A percentile compares a stretch with the other conserved stretches of the same genome.
phyloP scores from a whole-genome alignment of 2,797 vertebrate species.

The Austrolebias charrua region DNA sequence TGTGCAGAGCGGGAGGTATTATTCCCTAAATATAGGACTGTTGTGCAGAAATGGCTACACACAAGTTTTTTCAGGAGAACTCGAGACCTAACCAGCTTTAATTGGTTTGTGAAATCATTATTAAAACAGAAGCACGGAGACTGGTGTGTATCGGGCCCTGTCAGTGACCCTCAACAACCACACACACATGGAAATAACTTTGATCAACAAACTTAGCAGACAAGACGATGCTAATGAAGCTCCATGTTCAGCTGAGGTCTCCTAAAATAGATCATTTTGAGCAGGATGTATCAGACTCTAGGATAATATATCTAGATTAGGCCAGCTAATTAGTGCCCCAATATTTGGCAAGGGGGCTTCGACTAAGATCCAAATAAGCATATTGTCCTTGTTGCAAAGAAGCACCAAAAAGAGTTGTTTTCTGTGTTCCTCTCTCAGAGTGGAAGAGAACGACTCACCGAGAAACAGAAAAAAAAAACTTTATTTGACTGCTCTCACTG shows the following conservation, averaged over 20 bases:
- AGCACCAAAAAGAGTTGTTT: constrained; percentile 46
- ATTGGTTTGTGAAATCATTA: constrained; percentile 73
- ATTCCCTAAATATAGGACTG: constrained; percentile 68
- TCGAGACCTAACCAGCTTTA: constrained; percentile 60
- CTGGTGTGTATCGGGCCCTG: constrained; percentile 55
- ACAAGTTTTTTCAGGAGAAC: constrained; percentile 57
- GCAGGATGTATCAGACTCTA: constrained; percentile 68
- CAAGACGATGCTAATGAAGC: constrained; percentile 74
- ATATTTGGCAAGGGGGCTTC: constrained; percentile 61
- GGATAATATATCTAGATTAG: constrained; percentile 72
- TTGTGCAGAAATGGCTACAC: constrained; percentile 49
- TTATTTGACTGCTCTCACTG: constrained; percentile 53
- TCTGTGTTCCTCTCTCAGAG: constrained; percentile 61
- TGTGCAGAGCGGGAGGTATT: constrained; percentile 27
- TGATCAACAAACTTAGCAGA: constrained; percentile 78
- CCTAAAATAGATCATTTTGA: constrained; percentile 76
- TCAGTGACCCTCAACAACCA: constrained; percentile 72
- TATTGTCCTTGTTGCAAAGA: constrained; percentile 66
- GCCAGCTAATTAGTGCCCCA: constrained; percentile 72
- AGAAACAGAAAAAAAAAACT: constrained; percentile 50
- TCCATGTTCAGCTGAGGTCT: constrained; percentile 66
- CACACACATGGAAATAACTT: constrained; percentile 68
- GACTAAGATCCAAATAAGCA: constrained; percentile 71
- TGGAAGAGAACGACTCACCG: constrained; percentile 55
- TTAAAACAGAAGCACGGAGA: constrained; percentile 51